Evolutionary conservation across 2,888 invertebrate species (phyloP), one percentile per base, ranked within the genome.

Genomic region (Apantesis nais): DNA sequence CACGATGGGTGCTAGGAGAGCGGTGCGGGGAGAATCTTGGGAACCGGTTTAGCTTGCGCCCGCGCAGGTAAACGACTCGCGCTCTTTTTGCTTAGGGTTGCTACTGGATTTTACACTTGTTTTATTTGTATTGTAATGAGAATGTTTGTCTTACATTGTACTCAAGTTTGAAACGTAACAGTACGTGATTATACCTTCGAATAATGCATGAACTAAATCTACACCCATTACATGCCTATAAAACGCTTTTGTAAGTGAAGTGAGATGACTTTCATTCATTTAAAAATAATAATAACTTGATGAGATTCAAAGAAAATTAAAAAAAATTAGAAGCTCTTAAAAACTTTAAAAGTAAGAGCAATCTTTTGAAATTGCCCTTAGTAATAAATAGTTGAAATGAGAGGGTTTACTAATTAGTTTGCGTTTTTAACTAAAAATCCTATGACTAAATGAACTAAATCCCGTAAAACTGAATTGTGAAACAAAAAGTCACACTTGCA

Each of bases 61-160:
- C 82, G 93, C 94, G 92, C 94, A 94, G 94, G 93, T 93, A 94
- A 93, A 90, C 90, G 91, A 91, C 92, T 92, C 87, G 81, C 80
- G 79, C 79, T 81, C 82, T 70, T 74, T 72, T 72, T 60, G 39
- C 67, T 62, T 76, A 82, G 83, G 82, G 82, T 66, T 82, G 81
- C 41, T 73, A 67, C 65, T 71, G 65, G 14, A n/a, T 62, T 66
- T 44, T 44, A 11, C n/a, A 67, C 44, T 44, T 67, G 34, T 61
- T 67, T 67, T 67, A 31, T 60, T 67, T 67, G 16, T 60, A 16
- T 60, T 2, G 22, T 34, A 14, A 7, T 41, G 5, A 25, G 41
- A 62, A 25, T 31, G 39, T 8, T 25, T 41, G 25, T 25, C 25
- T 37, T n/a, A 39, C 7, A 39, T 8, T 34, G 22, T 5, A 31